These are phyloP conservation scores for Callyntrura sp. DNA, from an alignment of 2,888 invertebrate genomes.

Conservation along the genomic window DNA sequence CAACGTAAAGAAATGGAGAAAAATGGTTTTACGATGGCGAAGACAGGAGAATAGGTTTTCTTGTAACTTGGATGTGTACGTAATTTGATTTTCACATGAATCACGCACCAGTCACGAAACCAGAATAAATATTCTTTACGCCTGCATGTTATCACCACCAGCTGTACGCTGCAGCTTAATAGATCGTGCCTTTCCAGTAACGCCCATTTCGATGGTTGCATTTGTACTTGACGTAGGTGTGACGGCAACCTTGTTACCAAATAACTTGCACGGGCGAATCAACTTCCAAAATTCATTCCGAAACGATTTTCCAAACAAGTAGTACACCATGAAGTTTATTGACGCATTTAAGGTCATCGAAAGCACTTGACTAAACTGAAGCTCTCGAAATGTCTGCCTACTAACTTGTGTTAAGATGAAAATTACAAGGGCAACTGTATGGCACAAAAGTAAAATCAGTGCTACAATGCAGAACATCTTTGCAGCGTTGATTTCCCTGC, in stretches of 20 bases:
- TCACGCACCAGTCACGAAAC: not conserved
- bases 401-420: constrained; percentile 64
- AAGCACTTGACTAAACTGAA: constrained; percentile 66
- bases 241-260: constrained; percentile 43
- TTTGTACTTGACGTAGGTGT: constrained; percentile 57
- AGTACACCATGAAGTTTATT: constrained; percentile 71
- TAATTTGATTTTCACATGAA: not conserved
- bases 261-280: constrained; percentile 60
- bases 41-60: not conserved
- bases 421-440: constrained; percentile 57
- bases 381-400: constrained; percentile 60
- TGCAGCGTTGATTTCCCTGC: constrained; percentile 71
- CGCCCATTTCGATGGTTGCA: constrained; percentile 67
- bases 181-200: constrained; percentile 46
- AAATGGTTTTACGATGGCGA: not conserved
- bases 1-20: not conserved
- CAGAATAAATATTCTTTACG: constrained; percentile 22
- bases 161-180: not conserved
- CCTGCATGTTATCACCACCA: constrained; percentile 3
- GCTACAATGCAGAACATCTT: constrained; percentile 72
- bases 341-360: constrained; percentile 70
- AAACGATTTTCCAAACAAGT: constrained; percentile 71
- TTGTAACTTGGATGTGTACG: not conserved
- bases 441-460: constrained; percentile 69
- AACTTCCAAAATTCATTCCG: constrained; percentile 73